Evolutionary conservation across 2,113 vertebrate species (phyloP), one percentile per base, ranked within the genome.

Genomic region (Microcebus tavaratra): DNA sequence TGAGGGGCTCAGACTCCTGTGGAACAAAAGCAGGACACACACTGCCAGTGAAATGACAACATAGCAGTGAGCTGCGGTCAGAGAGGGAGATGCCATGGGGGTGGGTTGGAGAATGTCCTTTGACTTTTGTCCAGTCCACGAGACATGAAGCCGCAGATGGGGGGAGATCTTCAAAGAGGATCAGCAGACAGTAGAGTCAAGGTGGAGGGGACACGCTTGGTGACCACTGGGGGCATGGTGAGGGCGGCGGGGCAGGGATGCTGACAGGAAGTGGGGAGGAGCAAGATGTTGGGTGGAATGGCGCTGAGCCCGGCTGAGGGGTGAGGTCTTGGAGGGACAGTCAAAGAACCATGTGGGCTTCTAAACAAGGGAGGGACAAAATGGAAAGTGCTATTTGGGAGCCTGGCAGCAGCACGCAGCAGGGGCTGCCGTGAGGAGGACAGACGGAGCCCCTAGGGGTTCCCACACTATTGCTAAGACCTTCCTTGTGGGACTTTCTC

Each of bases 391-490:
- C 31, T 57, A 9, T 34, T 48, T 29, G 7, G 45, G 81, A 36
- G 25, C 17, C 25, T 17, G 42, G 80, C 34, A 70, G 75, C 34
- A 73, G 34, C 25, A 13, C 3, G 34, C 27, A 53, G 48, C n/a
- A 31, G 36, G 2, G 42, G 29, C 25, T 31, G 15, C 6, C 0
- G 0, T 27, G n/a, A 39, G n/a, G 20, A 63, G 11, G 1, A 65
- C 7, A 84, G 81, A 70, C 5, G 45, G 29, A 5, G 36, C 48
- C 76, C 67, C 31, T 36, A 45, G 29, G 34, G 18, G 34, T 68
- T 53, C 48, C 27, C 53, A 8, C 15, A 20, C 8, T 34, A 11
- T 27, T 42, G 36, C 68, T 36, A 57, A 39, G 67, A 6, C 27
- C 53, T 27, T 88, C 53, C 21, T n/a, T 72, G 17, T 36, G 68